Base-by-base conservation (phyloP, 2,113 vertebrate genomes). In the Pithys albifrons region DNA sequence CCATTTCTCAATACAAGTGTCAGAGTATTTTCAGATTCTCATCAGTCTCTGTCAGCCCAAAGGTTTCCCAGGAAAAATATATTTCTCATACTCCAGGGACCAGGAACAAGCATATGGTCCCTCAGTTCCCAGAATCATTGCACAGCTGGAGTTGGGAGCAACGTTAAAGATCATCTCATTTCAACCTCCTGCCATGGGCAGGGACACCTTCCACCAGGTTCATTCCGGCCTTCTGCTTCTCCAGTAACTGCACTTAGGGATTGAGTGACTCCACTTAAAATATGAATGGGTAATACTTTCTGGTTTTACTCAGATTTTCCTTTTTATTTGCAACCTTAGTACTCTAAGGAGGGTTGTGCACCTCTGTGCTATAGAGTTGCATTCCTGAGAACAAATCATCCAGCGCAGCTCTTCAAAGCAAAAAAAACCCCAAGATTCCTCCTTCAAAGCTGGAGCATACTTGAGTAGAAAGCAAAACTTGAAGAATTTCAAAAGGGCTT, bases 121-220 rank as follows among this genome's bases (percentile, higher is more conserved):
- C 17, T 12, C 31, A 33, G 20, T n/a, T 80, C 55, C 35, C 1
- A 12, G 29, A 89, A 48, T 55, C 54, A 75, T 31, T 19, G 24
- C 29, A 48, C 4, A 2, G 24, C 15, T 89, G 55, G 24, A 6
- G 11, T 19, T 69, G 41, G 19, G 29, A 76, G 9, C 0, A 0
- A n/a, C 52, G 33, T n/a, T 39, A 82, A 67, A 54, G 14, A 48
- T 27, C 33, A 55, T 48, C 20, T 83, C 2, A 4, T 70, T 55
- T 70, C 64, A 83, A 29, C 10, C 23, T 7, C 20, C 29, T 62
- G 20, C 51, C 43, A 58, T 17, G 7, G 57, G 46, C 54, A 41
- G 9, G 25, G 25, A 48, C 11, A 48, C 41, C 3, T 76, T 62
- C 59, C 10, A 35, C 48, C 29, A 27, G 20, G 46, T 35, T 48